phyloP scores from a whole-genome alignment of 2,888 invertebrate species.

The Nemapogon koenigi region DNA sequence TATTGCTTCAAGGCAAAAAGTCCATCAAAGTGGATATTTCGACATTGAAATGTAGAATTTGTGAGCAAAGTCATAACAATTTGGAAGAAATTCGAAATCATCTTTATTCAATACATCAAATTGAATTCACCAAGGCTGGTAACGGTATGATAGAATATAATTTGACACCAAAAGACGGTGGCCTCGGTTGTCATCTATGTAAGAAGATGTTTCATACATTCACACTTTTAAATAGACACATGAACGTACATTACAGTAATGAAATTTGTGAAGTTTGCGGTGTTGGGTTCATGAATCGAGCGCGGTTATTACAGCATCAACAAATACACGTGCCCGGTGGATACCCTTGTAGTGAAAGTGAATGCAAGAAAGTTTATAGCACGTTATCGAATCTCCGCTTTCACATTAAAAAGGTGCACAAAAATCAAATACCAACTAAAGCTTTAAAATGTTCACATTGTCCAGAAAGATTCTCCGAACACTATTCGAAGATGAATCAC shows the following conservation, averaged over 20 bases:
- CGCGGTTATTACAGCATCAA: constrained; percentile 28
- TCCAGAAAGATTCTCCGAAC: constrained; percentile 28
- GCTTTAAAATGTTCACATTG: constrained; percentile 31
- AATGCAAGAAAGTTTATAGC: constrained; percentile 37
- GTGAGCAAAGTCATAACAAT: constrained; percentile 21
- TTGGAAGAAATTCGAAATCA: constrained; percentile 20
- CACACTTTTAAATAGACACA: constrained; percentile 27
- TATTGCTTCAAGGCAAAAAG: constrained; percentile 28
- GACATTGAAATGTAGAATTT: constrained; percentile 28
- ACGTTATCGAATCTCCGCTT: constrained; percentile 48
- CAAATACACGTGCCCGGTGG: constrained; percentile 25
- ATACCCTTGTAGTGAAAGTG: constrained; percentile 29
- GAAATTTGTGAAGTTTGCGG: constrained; percentile 40
- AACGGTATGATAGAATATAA: constrained; percentile 38
- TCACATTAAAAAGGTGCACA: constrained; percentile 39
- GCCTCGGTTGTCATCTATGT: constrained; percentile 31
- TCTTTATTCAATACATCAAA: constrained; percentile 28
- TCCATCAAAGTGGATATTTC: constrained; percentile 34
- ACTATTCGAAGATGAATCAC: constrained; percentile 32
- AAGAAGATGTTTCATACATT: constrained; percentile 26
- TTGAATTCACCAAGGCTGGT: constrained; percentile 23
- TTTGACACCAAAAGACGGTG: constrained; percentile 24
- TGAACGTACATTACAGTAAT: constrained; percentile 34
- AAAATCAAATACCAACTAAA: constrained; percentile 24
- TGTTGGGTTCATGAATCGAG: constrained; percentile 30